phyloP scores from a whole-genome alignment of 1,140 invertebrate genomes.

The Aradophagus sp. region DNA sequence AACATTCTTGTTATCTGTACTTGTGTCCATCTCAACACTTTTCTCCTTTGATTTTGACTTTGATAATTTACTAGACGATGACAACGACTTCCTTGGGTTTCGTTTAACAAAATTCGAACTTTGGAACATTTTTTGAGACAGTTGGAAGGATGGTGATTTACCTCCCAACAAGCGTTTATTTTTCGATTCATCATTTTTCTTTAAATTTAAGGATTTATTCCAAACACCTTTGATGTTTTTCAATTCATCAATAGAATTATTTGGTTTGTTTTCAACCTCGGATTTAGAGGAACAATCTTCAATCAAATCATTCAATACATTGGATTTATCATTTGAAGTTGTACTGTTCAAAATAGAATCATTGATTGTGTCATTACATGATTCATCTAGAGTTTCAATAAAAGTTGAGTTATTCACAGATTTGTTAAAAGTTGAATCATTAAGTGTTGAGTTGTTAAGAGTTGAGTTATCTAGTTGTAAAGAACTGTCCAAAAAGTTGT shows the following conservation, averaged over 20 bases:
- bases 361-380: background rate
- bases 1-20: constrained; percentile 6
- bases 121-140: constrained; percentile 83
- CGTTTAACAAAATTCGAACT: constrained; percentile 81
- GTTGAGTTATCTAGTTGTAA: constrained; percentile 38
- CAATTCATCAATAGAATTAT: constrained; percentile 30
- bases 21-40: constrained; percentile 16
- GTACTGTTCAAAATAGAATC: constrained; percentile 10
- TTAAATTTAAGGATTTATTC: constrained; percentile 77
- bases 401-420: constrained; percentile 8
- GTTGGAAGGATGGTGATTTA: constrained; percentile 70
- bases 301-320: constrained; percentile 2
- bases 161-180: constrained; percentile 60
- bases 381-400: background rate
- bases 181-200: constrained; percentile 55
- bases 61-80: constrained; percentile 57
- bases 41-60: constrained; percentile 32
- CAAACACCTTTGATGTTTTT: constrained; percentile 74
- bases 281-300: constrained; percentile 3
- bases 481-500: constrained; percentile 65
- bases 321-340: constrained; percentile 1
- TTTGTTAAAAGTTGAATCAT: constrained; percentile 1
- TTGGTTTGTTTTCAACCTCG: constrained; percentile 18
- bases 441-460: constrained; percentile 10
- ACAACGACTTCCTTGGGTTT: constrained; percentile 84